These are phyloP conservation scores for Aradophagus sp. DNA, from an alignment of 1,140 invertebrate genomes.

Conservation along the genomic window DNA sequence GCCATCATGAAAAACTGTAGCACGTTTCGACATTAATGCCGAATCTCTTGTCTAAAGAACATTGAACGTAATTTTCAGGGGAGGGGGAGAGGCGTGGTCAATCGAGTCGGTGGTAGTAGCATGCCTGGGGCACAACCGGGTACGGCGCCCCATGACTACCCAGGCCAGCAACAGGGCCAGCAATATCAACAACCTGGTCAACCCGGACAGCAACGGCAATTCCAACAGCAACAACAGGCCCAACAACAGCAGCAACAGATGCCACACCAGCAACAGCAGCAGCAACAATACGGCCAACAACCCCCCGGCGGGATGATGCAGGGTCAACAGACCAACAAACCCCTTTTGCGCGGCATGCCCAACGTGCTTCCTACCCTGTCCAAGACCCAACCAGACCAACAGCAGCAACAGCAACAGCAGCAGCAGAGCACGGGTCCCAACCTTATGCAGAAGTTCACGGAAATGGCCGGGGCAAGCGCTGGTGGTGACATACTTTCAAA, in stretches of 20 bases:
- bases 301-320: slow-evolving; percentile 58
- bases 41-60: too few relatives aligned
- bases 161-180: slow-evolving; percentile 61
- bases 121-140: slow-evolving; percentile 68
- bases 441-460: slow-evolving; percentile 87
- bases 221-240: slow-evolving; percentile 54
- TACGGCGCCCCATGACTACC: slow-evolving; percentile 65
- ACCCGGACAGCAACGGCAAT: slow-evolving; percentile 66
- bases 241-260: slow-evolving; percentile 56
- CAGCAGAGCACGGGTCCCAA: slow-evolving; percentile 75
- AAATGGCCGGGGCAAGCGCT: slow-evolving; percentile 83
- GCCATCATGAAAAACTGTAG: too few relatives aligned
- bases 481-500: slow-evolving; percentile 90
- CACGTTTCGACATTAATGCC: too few relatives aligned
- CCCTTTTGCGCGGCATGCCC: slow-evolving; percentile 76
- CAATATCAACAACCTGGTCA: slow-evolving; percentile 67
- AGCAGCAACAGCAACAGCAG: slow-evolving; percentile 57
- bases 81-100: slow-evolving; percentile 77
- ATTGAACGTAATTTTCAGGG: slow-evolving; percentile 67
- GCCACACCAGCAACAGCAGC: slow-evolving; percentile 33
- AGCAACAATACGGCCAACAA: slow-evolving; percentile 67
- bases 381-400: slow-evolving; percentile 45
- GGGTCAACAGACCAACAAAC: slow-evolving; percentile 63
- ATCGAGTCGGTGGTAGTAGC: slow-evolving; percentile 79
- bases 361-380: slow-evolving; percentile 77